These are phyloP conservation scores for Aurelia aurita DNA, from an alignment of 30 jellyfish, hydroid and myxozoan species.

Conservation along the genomic window DNA sequence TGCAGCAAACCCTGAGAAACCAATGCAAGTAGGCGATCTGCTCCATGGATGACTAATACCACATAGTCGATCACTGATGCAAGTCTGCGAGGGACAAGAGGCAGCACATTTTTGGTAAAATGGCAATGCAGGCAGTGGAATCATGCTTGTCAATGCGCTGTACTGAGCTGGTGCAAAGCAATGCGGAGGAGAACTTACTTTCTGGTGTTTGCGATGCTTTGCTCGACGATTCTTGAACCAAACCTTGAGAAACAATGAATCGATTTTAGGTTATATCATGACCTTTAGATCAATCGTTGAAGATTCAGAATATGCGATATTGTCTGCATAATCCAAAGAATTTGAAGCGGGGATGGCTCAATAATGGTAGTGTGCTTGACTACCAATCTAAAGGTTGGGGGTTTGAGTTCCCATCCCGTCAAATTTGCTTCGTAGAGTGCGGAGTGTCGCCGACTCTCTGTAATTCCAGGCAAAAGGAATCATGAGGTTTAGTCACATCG, in stretches of 20 bases:
- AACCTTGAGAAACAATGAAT: conserved; percentile 63
- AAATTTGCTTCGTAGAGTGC: too few relatives aligned
- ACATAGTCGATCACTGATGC: background rate
- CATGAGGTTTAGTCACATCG: too few relatives aligned
- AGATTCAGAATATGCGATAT: too few relatives aligned
- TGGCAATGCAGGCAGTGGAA: conserved; percentile 25
- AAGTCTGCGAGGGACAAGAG: background rate
- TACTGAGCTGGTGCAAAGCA: conserved; percentile 32
- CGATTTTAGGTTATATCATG: too few relatives aligned
- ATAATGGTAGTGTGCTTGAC: too few relatives aligned
- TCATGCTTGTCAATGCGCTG: conserved; percentile 16
- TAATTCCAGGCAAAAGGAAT: too few relatives aligned
- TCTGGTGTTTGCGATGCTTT: conserved; percentile 89
- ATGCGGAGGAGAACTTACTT: conserved; percentile 24
- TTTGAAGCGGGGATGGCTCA: too few relatives aligned
- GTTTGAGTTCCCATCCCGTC: too few relatives aligned
- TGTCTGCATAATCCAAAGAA: too few relatives aligned
- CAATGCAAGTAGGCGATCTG: background rate
- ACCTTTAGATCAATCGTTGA: too few relatives aligned
- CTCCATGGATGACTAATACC: background rate
- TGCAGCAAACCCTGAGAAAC: background rate
- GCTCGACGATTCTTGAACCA: conserved; percentile 99
- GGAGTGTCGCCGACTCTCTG: too few relatives aligned
- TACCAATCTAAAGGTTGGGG: too few relatives aligned
- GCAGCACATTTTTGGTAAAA: background rate